A percentile compares a stretch with the other conserved stretches of the same genome.
phyloP scores from a whole-genome alignment of 2,113 vertebrate species.

The Phylloscopus trochilus region DNA sequence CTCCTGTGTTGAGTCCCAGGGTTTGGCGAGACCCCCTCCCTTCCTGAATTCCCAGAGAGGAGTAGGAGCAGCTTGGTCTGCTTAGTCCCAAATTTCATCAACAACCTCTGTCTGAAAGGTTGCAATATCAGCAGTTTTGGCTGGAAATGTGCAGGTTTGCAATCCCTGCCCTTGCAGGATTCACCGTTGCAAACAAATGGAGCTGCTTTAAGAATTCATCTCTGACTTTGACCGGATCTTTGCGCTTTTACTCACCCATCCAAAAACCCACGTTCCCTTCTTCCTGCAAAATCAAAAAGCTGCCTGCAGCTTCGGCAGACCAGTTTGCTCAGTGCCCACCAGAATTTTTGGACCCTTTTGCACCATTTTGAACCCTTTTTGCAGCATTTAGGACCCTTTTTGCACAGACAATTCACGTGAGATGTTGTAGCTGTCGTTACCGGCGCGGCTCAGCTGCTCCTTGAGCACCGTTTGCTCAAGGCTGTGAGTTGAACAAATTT shows the following conservation, averaged over 20 bases:
- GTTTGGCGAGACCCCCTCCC: not conserved
- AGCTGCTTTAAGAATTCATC: not conserved
- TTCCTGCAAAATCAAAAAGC: not conserved
- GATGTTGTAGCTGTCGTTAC: rapidly evolving
- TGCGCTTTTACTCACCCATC: not conserved
- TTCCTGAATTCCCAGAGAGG: not conserved
- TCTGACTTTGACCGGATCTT: rapidly evolving
- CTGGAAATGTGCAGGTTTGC: not conserved
- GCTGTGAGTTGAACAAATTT: rapidly evolving
- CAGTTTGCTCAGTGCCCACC: not conserved
- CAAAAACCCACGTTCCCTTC: not conserved
- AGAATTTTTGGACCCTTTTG: not conserved
- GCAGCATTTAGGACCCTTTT: not conserved
- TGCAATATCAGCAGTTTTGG: not conserved
- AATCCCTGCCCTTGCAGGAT: not conserved
- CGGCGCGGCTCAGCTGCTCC: rapidly evolving
- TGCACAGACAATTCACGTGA: rapidly evolving
- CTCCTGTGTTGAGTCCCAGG: not conserved
- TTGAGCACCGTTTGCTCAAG: rapidly evolving
- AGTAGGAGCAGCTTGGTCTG: not conserved
- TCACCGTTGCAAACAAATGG: not conserved
- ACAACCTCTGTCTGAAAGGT: not conserved
- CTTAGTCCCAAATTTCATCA: not conserved
- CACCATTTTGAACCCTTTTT: too few relatives aligned
- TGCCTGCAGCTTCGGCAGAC: not conserved